Evolutionary conservation across 2,113 vertebrate genomes (phyloP).

Genomic region (Epinephelus moara): DNA sequence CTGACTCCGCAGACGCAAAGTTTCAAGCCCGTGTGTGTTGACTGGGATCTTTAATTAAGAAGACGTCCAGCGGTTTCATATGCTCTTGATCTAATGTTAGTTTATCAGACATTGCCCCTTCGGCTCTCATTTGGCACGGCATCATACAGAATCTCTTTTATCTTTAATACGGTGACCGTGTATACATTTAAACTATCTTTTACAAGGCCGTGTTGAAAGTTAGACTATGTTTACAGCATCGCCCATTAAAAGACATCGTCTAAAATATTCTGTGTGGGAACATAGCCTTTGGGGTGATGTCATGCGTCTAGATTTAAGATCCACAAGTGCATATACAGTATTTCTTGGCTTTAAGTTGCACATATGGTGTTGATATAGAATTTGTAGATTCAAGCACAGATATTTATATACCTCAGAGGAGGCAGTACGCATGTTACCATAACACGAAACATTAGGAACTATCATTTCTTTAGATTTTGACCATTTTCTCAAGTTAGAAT

Average conservation of each 20-base stretch:
- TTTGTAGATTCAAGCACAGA: conserved; percentile 11
- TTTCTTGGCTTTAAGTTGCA: conserved; percentile 28
- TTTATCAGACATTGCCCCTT: conserved; percentile 53
- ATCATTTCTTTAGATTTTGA: conserved; percentile 45
- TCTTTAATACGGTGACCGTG: conserved; percentile 63
- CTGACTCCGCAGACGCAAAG: conserved; percentile 7
- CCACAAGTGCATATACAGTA: neutral
- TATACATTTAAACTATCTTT: conserved; percentile 65
- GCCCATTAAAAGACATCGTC: conserved; percentile 49
- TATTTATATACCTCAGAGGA: conserved; percentile 39
- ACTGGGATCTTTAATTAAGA: conserved; percentile 57
- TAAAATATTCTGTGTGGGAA: conserved; percentile 59
- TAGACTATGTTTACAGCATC: conserved; percentile 62
- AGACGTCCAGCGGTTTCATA: conserved; percentile 49
- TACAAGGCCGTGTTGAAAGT: conserved; percentile 64
- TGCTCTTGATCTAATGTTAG: conserved; percentile 55
- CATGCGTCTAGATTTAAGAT: conserved; percentile 39
- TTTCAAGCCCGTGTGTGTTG: neutral
- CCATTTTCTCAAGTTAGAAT: conserved; percentile 44
- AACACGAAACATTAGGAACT: conserved; percentile 46
- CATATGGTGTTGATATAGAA: conserved; percentile 37
- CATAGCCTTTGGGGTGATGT: conserved; percentile 42
- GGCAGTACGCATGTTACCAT: conserved; percentile 15
- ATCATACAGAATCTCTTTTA: conserved; percentile 63
- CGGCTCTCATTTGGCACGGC: conserved; percentile 64